Conservation (phyloP, 2,888 invertebrate species). For the Scelioninae gen. 1 region DNA sequence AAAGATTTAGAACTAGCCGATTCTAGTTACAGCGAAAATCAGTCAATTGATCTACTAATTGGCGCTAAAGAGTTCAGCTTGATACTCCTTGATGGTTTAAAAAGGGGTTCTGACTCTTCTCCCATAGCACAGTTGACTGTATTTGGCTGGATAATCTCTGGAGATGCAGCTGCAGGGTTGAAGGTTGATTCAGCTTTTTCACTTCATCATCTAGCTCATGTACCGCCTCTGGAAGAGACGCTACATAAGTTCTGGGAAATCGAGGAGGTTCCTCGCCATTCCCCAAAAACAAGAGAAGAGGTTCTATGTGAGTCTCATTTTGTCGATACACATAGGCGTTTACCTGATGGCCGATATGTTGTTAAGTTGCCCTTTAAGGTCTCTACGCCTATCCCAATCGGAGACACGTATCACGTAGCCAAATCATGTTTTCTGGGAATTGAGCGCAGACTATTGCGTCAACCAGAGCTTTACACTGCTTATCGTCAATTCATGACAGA, state of each 20-base stretch:
- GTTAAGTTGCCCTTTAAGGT: neutral
- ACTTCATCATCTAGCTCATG: neutral
- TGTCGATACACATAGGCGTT: neutral
- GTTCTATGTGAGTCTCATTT: neutral
- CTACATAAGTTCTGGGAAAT: too few species aligned
- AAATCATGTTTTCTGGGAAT: too few species aligned
- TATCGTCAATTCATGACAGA: neutral
- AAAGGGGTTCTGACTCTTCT: neutral
- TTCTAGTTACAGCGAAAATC: neutral
- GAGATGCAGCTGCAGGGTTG: neutral
- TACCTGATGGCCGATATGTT: conserved; percentile 5
- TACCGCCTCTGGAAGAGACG: conserved; percentile 1
- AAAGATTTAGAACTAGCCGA: neutral
- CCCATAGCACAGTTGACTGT: conserved; percentile 2
- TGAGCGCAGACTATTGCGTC: neutral
- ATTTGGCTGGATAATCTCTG: conserved; percentile 9
- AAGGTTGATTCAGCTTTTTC: neutral
- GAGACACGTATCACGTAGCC: neutral
- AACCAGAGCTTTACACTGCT: neutral
- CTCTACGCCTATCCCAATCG: neutral
- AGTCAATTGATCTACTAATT: conserved; percentile 3
- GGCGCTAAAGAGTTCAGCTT: neutral
- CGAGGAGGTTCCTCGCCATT: neutral
- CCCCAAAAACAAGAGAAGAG: neutral
- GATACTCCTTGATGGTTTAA: neutral